Evolutionary conservation across 2,797 vertebrate species (phyloP).

Genomic region (Sebastes hubbsi): DNA sequence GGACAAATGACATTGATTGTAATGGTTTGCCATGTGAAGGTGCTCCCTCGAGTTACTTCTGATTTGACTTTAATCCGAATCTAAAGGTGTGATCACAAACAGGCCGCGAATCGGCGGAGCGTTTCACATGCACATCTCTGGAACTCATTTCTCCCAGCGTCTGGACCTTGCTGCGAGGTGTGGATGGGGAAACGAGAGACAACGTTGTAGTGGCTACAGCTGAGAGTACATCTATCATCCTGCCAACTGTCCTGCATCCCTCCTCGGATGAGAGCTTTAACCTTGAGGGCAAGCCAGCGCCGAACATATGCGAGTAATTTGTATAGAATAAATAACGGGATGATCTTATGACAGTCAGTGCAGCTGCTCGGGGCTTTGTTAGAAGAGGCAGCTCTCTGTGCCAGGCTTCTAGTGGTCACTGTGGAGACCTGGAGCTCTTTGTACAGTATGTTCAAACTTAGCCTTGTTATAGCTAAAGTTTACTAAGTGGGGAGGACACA

Average conservation of each 20-base stretch:
- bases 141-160: conserved; percentile 70
- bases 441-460: neutral
- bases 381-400: conserved; percentile 49
- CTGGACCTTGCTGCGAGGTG: conserved; percentile 60
- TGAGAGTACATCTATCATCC: conserved; percentile 62
- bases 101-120: conserved; percentile 32
- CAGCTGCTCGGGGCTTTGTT: conserved; percentile 70
- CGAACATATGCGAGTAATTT: conserved; percentile 80
- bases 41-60: conserved; percentile 64
- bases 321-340: conserved; percentile 78
- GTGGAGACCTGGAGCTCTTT: conserved; percentile 33
- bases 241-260: conserved; percentile 54
- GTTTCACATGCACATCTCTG: conserved; percentile 52
- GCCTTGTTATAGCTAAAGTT: conserved; percentile 7
- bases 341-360: conserved; percentile 68
- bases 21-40: conserved; percentile 66
- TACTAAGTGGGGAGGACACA: neutral
- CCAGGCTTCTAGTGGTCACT: conserved; percentile 49
- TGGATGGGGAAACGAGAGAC: conserved; percentile 60
- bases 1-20: conserved; percentile 63
- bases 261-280: conserved; percentile 57
- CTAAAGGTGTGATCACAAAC: conserved; percentile 69
- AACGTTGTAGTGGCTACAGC: conserved; percentile 52
- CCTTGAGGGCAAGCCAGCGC: conserved; percentile 65
- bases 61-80: conserved; percentile 68